A percentile compares a stretch with the other conserved stretches of the same genome.
These are phyloP conservation scores for Euzophera pinguis DNA, from an alignment of 2,888 invertebrate species.

Conservation along the genomic window DNA sequence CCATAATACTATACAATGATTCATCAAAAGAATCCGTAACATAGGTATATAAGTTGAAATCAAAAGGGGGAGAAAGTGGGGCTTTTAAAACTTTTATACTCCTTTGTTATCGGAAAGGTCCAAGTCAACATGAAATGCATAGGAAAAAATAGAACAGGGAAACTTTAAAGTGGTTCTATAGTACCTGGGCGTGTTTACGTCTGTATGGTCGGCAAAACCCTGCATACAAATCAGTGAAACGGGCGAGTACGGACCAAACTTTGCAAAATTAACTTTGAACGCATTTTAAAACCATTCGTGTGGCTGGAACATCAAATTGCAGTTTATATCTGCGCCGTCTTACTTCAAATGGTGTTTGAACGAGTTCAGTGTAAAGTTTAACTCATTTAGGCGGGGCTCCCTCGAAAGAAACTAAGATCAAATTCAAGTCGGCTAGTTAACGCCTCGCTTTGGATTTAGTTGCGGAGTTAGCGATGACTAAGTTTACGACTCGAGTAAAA, in stretches of 20 bases:
- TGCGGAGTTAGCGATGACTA: conserved; percentile 8
- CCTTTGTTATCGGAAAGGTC: conserved; percentile 33
- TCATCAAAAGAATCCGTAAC: too few relatives aligned
- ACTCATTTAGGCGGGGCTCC: conserved; percentile 22
- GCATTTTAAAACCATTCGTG: conserved; percentile 49
- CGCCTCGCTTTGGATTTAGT: conserved; percentile 15
- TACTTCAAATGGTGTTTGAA: conserved; percentile 47
- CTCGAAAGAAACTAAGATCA: conserved; percentile 22
- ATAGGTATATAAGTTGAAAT: conserved; percentile 13
- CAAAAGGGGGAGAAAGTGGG: conserved; percentile 26
- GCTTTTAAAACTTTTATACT: conserved; percentile 31
- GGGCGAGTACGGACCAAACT: conserved; percentile 44
- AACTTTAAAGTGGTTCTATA: conserved; percentile 46
- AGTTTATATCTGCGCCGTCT: conserved; percentile 43
- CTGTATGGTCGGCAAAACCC: conserved; percentile 21
- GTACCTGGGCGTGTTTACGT: conserved; percentile 26
- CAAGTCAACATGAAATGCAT: conserved; percentile 36
- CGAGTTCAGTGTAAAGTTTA: conserved; percentile 33
- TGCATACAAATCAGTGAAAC: conserved; percentile 49
- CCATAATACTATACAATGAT: too few relatives aligned
- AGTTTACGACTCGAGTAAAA: conserved; percentile 11
- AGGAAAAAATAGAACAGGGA: conserved; percentile 31
- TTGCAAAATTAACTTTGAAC: conserved; percentile 56
- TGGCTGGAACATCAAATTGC: conserved; percentile 44
- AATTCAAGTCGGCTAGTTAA: conserved; percentile 22